phyloP scores from a whole-genome alignment of 2,113 vertebrate genomes.

The Lagopus muta region DNA sequence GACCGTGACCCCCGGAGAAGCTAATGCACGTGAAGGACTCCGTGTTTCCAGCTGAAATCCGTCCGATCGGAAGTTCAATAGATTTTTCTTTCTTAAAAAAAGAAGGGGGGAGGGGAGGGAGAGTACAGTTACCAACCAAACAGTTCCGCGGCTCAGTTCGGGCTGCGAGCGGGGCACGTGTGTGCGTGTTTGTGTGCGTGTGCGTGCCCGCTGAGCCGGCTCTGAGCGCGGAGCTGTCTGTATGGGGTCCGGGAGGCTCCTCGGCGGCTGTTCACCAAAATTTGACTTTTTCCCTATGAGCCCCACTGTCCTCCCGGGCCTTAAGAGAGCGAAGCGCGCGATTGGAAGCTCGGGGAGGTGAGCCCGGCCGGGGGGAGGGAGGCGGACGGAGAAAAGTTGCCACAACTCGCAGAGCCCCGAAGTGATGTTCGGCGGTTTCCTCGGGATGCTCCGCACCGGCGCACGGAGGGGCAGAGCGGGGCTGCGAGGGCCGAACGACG shows the following conservation, averaged over 20 bases:
- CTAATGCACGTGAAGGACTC: neutral
- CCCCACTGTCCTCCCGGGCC: too few species aligned
- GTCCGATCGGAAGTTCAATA: neutral
- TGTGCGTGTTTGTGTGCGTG: neutral
- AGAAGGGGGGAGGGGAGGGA: too few species aligned
- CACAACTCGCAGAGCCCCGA: neutral
- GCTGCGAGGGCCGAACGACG: neutral
- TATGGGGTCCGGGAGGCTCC: neutral
- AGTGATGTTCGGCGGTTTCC: neutral
- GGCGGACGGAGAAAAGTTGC: neutral
- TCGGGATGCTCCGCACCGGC: neutral
- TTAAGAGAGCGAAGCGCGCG: too few species aligned
- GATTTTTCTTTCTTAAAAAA: neutral
- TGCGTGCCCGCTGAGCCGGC: neutral
- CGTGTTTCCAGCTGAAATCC: neutral
- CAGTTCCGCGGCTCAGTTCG: neutral
- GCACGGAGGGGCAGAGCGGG: neutral
- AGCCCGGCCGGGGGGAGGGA: neutral
- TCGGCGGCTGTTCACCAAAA: neutral
- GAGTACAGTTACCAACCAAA: neutral
- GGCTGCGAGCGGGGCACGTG: neutral
- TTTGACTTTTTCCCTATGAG: neutral
- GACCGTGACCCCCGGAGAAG: constrained; percentile 23
- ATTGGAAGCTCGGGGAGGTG: neutral
- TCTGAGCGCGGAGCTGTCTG: neutral